Percentiles rank a stretch among this genome's conserved stretches.
These are phyloP conservation scores for Ptiloglossa arizonensis DNA, from an alignment of 1,140 invertebrate genomes.

Conservation along the genomic window DNA sequence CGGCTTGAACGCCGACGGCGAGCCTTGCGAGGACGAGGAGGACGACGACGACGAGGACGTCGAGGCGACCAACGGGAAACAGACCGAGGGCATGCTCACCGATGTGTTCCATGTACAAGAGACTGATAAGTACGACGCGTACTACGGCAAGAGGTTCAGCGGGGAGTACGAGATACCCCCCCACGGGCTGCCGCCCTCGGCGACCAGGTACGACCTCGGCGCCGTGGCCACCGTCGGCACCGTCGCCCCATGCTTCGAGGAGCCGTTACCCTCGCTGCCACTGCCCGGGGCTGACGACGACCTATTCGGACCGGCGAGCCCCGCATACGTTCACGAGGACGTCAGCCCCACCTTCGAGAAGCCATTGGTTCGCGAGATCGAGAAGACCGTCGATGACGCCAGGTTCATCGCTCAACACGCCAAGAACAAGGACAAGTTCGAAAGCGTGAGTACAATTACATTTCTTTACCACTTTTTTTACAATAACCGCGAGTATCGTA, in stretches of 20 bases:
- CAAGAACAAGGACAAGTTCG: conserved; percentile 96
- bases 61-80: conserved; percentile 81
- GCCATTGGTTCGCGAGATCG: conserved; percentile 88
- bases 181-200: conserved; percentile 75
- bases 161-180: conserved; percentile 87
- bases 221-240: conserved; percentile 82
- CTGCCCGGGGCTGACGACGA: conserved; percentile 89
- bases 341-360: conserved; percentile 91
- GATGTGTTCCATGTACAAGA: conserved; percentile 88
- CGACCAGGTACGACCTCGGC: conserved; percentile 75
- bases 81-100: conserved; percentile 86
- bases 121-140: conserved; percentile 87
- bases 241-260: conserved; percentile 84
- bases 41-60: conserved; percentile 72
- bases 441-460: conserved; percentile 89
- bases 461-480: conserved; percentile 30
- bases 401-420: conserved; percentile 97
- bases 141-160: conserved; percentile 85
- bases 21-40: conserved; percentile 78
- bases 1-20: conserved; percentile 83
- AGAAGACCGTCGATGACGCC: conserved; percentile 93
- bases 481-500: too few relatives aligned
- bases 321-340: conserved; percentile 83
- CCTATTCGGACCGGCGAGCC: conserved; percentile 87
- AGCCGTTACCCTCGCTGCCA: conserved; percentile 86